phyloP scores from a whole-genome alignment of 2,797 vertebrate genomes.

The Sorex maritimensis region DNA sequence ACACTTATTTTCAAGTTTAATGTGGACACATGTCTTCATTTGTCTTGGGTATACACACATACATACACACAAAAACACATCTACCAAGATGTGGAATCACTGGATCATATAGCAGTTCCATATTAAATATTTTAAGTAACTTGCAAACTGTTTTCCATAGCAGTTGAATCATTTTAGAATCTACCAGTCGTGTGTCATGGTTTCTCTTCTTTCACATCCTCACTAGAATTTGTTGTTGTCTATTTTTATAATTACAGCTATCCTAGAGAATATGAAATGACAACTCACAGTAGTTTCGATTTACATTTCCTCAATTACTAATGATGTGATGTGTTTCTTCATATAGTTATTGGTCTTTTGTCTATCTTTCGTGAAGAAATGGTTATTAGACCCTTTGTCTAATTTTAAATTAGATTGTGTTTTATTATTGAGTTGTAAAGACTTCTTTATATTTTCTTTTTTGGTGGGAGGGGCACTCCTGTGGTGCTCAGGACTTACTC shows the following conservation, averaged over 20 bases:
- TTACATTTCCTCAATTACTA: slow-evolving; percentile 5
- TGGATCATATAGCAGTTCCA: not conserved
- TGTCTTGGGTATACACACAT: not conserved
- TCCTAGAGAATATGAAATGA: not conserved
- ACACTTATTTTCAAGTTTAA: not conserved
- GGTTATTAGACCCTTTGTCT: slow-evolving; percentile 3
- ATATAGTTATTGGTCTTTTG: not conserved
- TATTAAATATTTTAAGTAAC: slow-evolving; percentile 9
- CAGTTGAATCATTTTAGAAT: not conserved
- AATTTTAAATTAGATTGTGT: slow-evolving; percentile 43
- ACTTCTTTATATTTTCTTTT: slow-evolving; percentile 34
- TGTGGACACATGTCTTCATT: not conserved
- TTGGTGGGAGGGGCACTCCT: not conserved
- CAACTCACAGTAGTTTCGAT: not conserved
- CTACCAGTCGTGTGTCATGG: not conserved
- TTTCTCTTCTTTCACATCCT: not conserved
- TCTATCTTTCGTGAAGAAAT: not conserved
- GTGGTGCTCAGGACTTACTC: no score
- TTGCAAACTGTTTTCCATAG: not conserved
- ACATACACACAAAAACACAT: not conserved
- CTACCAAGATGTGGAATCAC: not conserved
- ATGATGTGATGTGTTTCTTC: not conserved
- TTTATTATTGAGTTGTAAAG: slow-evolving; percentile 37
- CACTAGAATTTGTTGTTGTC: slow-evolving; percentile 20
- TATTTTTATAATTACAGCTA: slow-evolving; percentile 1